Evolutionary conservation across 2,113 vertebrate genomes (phyloP), one percentile per base, ranked within the genome.

Genomic region (Montifringilla adamsi): DNA sequence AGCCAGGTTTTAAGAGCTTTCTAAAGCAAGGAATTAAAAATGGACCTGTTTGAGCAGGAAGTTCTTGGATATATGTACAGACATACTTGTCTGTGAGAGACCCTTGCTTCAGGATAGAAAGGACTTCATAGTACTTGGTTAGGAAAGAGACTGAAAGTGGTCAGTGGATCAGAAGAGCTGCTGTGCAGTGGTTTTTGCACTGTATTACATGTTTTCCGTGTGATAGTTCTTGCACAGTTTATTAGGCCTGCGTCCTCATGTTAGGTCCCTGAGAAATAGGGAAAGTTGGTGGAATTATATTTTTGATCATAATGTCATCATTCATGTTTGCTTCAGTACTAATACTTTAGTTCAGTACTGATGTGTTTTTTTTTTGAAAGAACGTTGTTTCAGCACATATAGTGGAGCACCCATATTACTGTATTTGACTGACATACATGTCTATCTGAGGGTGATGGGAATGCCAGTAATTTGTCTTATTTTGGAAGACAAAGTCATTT

Each of bases 341-440:
- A n/a, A n/a, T 63, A 17, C 16, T 67, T 56, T 6, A 43, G 21
- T 79, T 79, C 53, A 27, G 21, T 63, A n/a, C 19, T 60, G n/a
- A 49, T 1, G 5, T 3, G 28, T 15, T 77, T 26, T 74, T 84
- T 66, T 68, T 60, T 75, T 20, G 60, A 50, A 50, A 46, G 46
- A 81, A 31, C 0, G 0, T 68, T 1, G 1, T 75, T 92, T 83
- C 43, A 49, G 50, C 18, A 35, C 39, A 3, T 75, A 1, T 3
- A 44, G 31, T 69, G 28, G 28, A 66, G 73, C 24, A 46, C 3
- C 9, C 31, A 9, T 56, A 21, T 27, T 56, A 16, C 22, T 67
- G 12, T 55, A 23, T 22, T 86, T 95, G 72, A 6, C 28, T 83
- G 72, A n/a, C 7, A 28, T 6, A 10, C 17, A 19, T 66, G 14